Conservation (phyloP, 2,888 invertebrate genomes). For the Callimorpha dominula region DNA sequence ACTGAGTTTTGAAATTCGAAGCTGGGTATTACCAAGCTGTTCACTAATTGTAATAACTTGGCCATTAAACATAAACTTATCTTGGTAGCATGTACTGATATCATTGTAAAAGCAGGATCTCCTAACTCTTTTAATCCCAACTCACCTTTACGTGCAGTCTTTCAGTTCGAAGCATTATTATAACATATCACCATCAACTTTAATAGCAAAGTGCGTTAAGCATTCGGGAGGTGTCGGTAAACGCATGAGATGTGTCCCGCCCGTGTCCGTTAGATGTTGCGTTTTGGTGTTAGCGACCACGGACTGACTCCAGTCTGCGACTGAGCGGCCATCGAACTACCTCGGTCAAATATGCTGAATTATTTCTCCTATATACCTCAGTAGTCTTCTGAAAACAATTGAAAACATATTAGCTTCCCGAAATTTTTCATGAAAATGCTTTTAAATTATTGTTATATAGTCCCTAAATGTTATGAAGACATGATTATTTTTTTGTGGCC, state of each 20-base stretch:
- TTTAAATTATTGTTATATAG: background rate
- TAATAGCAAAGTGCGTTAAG: conserved; percentile 40
- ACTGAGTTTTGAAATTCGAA: background rate
- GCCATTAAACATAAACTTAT: background rate
- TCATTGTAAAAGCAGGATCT: background rate
- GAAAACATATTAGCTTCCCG: background rate
- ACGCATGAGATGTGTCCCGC: conserved; percentile 71
- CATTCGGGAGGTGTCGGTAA: conserved; percentile 62
- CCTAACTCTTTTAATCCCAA: background rate
- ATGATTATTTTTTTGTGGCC: background rate
- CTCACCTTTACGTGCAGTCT: too few species aligned
- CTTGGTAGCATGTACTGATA: background rate
- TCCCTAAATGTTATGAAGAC: background rate
- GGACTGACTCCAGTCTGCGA: conserved; percentile 73
- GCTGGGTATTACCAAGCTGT: background rate
- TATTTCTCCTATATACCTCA: background rate
- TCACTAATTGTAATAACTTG: background rate
- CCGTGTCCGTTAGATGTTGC: conserved; percentile 84
- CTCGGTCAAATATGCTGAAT: conserved; percentile 64
- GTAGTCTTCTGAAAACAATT: background rate
- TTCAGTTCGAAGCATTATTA: too few species aligned
- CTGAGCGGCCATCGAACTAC: conserved; percentile 60
- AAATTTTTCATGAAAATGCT: background rate
- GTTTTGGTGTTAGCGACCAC: conserved; percentile 82
- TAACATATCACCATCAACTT: background rate